A percentile compares a stretch with the other conserved stretches of the same genome.
phyloP scores from a whole-genome alignment of 2,888 invertebrate species.

The Tinea semifulvella region DNA sequence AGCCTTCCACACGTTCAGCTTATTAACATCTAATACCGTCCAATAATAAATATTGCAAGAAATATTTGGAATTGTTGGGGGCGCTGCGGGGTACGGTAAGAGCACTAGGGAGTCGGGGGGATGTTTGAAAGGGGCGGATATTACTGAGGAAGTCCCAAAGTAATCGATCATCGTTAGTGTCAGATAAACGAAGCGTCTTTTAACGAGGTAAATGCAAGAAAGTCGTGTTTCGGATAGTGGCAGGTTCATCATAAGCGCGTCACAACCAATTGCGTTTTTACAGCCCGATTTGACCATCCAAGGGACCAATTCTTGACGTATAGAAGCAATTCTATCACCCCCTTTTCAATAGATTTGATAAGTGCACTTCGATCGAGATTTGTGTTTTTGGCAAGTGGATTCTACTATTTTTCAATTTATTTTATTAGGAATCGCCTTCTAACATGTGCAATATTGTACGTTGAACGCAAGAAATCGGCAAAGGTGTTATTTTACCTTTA shows the following conservation, averaged over 20 bases:
- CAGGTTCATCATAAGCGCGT: neutral
- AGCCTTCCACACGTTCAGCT: too few species aligned
- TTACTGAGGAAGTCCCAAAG: slow-evolving; percentile 48
- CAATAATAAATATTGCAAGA: slow-evolving; percentile 8
- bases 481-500: too few species aligned
- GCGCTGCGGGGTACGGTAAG: slow-evolving; percentile 9
- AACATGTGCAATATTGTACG: too few species aligned
- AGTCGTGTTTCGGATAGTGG: slow-evolving; percentile 9
- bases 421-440: too few species aligned
- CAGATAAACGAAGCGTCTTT: slow-evolving; percentile 45
- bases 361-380: too few species aligned
- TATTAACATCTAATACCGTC: slow-evolving; percentile 2
- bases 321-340: neutral
- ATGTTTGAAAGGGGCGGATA: slow-evolving; percentile 39
- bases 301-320: too few species aligned
- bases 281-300: too few species aligned
- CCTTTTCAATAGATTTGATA: too few species aligned
- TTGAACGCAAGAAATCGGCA: too few species aligned
- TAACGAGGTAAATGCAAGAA: slow-evolving; percentile 26
- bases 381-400: too few species aligned
- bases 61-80: slow-evolving; percentile 10
- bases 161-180: slow-evolving; percentile 56
- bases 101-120: slow-evolving; percentile 19
- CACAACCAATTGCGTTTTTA: slow-evolving; percentile 7
- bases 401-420: too few species aligned